A percentile compares a stretch with the other conserved stretches of the same genome.
Evolutionary conservation across 2,113 vertebrate genomes (phyloP).

Genomic region (Oreochromis spilurus): DNA sequence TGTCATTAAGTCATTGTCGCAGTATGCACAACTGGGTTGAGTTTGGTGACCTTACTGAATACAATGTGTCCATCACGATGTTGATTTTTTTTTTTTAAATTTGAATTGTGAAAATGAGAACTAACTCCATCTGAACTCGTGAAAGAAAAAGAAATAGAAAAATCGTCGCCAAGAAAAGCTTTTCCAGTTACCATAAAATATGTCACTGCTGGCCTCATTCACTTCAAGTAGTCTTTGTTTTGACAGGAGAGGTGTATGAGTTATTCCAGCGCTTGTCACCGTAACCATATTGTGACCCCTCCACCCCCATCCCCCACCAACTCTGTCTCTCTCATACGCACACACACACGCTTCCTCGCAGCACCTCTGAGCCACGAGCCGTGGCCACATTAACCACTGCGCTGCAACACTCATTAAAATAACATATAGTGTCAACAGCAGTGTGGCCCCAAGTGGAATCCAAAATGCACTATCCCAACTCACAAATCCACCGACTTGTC

Average conservation of each 20-base stretch:
- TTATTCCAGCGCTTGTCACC: slow-evolving; percentile 40
- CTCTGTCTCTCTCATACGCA: neutral
- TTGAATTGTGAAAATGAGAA: slow-evolving; percentile 10
- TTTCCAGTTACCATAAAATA: neutral
- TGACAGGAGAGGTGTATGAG: slow-evolving; percentile 49
- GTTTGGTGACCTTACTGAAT: slow-evolving; percentile 43
- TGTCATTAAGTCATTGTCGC: slow-evolving; percentile 64
- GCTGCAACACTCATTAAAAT: slow-evolving; percentile 70
- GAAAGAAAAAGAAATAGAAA: neutral
- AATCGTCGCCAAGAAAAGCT: neutral
- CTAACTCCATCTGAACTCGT: neutral
- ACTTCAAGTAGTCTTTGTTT: slow-evolving; percentile 53
- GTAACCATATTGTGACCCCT: slow-evolving; percentile 39
- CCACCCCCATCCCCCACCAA: neutral
- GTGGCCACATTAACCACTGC: slow-evolving; percentile 59
- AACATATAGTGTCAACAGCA: slow-evolving; percentile 69
- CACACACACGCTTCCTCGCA: neutral
- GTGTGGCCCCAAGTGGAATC: slow-evolving; percentile 49
- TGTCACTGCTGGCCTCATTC: slow-evolving; percentile 1
- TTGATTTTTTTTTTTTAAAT: neutral
- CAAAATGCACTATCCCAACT: slow-evolving; percentile 33
- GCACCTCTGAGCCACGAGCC: slow-evolving; percentile 38
- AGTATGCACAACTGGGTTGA: slow-evolving; percentile 40
- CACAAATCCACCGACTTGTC: slow-evolving; percentile 7
- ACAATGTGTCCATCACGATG: slow-evolving; percentile 42